Evolutionary conservation across 2,888 invertebrate species (phyloP).

Genomic region (Brachylomia viminalis): DNA sequence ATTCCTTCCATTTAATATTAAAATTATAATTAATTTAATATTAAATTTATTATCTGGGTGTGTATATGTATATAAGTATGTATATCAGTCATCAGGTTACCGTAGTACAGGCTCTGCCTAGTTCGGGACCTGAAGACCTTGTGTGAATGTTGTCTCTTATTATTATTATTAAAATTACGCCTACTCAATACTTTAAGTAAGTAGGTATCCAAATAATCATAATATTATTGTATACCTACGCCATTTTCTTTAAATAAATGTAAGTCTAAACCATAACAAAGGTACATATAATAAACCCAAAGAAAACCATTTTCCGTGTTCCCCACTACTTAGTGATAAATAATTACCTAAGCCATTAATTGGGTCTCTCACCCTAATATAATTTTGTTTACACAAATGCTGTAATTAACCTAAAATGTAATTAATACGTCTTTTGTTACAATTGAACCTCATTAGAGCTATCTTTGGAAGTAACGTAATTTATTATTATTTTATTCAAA

Average conservation of each 20-base stretch:
- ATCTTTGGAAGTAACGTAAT: not conserved
- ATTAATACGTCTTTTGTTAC: constrained; percentile 50
- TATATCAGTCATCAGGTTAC: too few relatives aligned
- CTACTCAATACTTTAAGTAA: too few relatives aligned
- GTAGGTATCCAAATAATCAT: not conserved
- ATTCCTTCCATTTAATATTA: not conserved
- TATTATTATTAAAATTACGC: too few relatives aligned
- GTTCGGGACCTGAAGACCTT: too few relatives aligned
- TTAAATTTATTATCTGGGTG: too few relatives aligned
- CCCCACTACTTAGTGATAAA: constrained; percentile 22
- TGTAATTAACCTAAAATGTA: constrained; percentile 52
- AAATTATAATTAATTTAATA: too few relatives aligned
- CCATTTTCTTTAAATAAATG: not conserved
- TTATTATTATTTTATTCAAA: constrained; percentile 19
- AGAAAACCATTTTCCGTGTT: constrained; percentile 19
- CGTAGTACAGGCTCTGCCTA: too few relatives aligned
- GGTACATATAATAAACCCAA: not conserved
- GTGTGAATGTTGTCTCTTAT: too few relatives aligned
- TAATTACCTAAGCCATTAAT: constrained; percentile 29
- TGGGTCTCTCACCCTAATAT: constrained; percentile 36
- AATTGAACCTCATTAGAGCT: constrained; percentile 27
- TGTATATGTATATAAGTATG: too few relatives aligned
- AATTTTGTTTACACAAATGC: constrained; percentile 48
- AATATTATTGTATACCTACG: not conserved
- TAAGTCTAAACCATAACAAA: not conserved